Percentiles rank a stretch among this genome's conserved stretches.
Evolutionary conservation across 2,113 vertebrate species (phyloP).

Genomic region (Cavia aperea): DNA sequence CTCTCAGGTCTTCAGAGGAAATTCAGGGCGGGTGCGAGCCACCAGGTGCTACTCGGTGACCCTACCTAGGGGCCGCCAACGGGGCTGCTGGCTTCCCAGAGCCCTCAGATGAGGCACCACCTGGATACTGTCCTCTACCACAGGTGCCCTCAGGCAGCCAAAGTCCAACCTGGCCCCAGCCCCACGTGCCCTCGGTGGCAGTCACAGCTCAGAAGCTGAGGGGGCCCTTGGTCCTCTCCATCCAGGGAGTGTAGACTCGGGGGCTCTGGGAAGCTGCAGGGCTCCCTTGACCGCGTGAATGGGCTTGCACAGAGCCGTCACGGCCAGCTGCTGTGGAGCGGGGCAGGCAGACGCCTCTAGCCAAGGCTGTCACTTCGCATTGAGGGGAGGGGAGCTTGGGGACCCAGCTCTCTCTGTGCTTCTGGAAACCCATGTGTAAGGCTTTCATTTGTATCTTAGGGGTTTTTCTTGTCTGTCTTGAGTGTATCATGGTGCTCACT

Average conservation of each 20-base stretch:
- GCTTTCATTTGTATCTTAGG: slow-evolving; percentile 32
- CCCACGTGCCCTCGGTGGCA: not conserved
- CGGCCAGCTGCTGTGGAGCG: not conserved
- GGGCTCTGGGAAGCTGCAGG: not conserved
- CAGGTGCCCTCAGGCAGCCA: not conserved
- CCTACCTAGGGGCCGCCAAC: not conserved
- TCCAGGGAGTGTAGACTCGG: not conserved
- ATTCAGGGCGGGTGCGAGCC: not conserved
- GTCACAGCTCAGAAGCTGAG: not conserved
- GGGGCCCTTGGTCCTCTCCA: not conserved
- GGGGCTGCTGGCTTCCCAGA: not conserved
- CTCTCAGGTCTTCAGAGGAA: not conserved
- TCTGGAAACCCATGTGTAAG: slow-evolving; percentile 39
- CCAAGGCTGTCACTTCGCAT: not conserved
- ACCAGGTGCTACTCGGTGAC: not conserved
- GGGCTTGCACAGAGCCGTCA: not conserved
- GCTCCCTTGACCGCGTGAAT: not conserved
- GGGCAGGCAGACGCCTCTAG: not conserved
- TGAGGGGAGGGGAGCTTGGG: not conserved
- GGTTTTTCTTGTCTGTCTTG: not conserved
- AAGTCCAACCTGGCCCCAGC: not conserved
- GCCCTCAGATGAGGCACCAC: no score
- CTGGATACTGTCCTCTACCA: not conserved
- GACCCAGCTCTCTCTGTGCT: not conserved
- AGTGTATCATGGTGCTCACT: slow-evolving; percentile 54